phyloP scores from a whole-genome alignment of 2,113 vertebrate genomes.

The Cochlearius cochlearius region DNA sequence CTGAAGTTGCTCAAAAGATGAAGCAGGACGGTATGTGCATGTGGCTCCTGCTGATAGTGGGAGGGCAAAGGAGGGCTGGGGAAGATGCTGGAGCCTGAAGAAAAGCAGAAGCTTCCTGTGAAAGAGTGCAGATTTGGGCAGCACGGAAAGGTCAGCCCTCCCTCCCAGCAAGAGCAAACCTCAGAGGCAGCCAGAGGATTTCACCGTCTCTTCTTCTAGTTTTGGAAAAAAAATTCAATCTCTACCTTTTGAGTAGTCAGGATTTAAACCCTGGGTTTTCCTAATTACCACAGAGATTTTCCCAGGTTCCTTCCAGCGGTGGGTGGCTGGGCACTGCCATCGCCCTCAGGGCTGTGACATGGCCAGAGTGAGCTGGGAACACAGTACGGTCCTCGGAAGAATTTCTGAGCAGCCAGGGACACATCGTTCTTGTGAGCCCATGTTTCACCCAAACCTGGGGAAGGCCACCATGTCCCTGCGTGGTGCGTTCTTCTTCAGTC shows the following conservation, averaged over 20 bases:
- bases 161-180: not conserved
- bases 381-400: accelerated
- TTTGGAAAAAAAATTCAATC: not conserved
- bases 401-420: not conserved
- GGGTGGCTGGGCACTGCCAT: not conserved
- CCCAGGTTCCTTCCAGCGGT: not conserved
- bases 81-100: constrained; percentile 4
- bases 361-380: not conserved
- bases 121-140: not conserved
- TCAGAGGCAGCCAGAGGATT: not conserved
- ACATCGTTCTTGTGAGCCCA: accelerated
- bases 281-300: not conserved
- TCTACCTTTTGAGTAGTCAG: not conserved
- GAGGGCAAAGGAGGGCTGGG: not conserved
- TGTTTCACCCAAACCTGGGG: not conserved
- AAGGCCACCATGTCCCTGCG: not conserved
- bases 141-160: not conserved
- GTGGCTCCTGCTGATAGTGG: not conserved
- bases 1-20: constrained; percentile 10
- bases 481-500: not conserved
- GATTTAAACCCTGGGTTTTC: not conserved
- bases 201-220: not conserved
- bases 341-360: not conserved
- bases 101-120: constrained; percentile 47
- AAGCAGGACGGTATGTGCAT: not conserved